Evolutionary conservation across 2,888 invertebrate genomes (phyloP).

Genomic region (Macrophya annulata): DNA sequence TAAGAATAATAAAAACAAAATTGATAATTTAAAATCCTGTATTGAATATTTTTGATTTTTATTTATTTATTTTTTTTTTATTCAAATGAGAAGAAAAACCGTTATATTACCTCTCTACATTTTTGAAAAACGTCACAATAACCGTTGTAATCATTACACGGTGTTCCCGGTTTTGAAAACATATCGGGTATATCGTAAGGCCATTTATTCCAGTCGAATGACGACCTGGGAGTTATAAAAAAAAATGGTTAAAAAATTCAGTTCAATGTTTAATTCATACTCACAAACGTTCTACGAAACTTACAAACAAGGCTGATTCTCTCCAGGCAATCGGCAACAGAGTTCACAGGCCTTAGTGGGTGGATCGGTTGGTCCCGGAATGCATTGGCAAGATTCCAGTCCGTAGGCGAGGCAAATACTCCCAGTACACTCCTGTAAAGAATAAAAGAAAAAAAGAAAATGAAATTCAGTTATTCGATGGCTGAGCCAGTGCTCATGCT

Average conservation of each 20-base stretch:
- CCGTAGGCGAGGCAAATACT: conserved; percentile 99
- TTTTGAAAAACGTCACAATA: conserved; percentile 88
- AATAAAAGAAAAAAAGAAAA: conserved; percentile 25
- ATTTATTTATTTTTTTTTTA: background rate
- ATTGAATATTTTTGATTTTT: too few relatives aligned
- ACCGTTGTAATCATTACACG: conserved; percentile 96
- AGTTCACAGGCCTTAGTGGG: conserved; percentile 95
- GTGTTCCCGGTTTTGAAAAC: conserved; percentile 96
- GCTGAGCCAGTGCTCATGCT: background rate
- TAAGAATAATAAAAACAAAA: background rate
- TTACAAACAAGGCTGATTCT: conserved; percentile 89
- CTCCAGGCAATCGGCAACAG: conserved; percentile 94
- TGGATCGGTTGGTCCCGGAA: conserved; percentile 89
- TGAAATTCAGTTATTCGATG: background rate
- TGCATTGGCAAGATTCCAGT: conserved; percentile 97
- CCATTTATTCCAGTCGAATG: conserved; percentile 93
- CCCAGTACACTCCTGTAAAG: conserved; percentile 92
- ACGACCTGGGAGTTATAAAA: conserved; percentile 84
- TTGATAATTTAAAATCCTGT: background rate
- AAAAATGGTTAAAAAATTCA: background rate
- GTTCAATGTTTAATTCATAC: background rate
- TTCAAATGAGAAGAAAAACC: background rate
- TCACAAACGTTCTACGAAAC: conserved; percentile 63
- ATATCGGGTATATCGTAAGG: conserved; percentile 96
- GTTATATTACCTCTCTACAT: conserved; percentile 87